These are phyloP conservation scores for Vesta saturnalis DNA, from an alignment of 2,888 invertebrate species.

Conservation along the genomic window DNA sequence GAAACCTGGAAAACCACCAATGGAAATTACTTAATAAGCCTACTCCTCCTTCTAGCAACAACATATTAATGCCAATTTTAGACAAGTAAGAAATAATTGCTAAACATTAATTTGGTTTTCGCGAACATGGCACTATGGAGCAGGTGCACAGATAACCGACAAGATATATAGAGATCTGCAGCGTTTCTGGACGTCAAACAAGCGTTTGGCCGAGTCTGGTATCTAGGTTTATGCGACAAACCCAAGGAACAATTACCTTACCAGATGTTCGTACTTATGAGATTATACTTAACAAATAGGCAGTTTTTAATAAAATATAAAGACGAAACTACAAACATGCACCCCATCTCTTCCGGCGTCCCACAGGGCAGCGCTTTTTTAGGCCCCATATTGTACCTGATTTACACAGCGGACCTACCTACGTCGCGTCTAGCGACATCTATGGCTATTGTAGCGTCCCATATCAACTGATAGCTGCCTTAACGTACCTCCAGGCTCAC, in stretches of 20 bases:
- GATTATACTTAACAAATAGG: neutral
- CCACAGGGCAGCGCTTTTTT: neutral
- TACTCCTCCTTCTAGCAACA: neutral
- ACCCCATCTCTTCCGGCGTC: too few species aligned
- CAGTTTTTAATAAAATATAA: too few species aligned
- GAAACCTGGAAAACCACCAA: conserved; percentile 6
- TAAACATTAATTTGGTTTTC: too few species aligned
- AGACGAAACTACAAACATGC: too few species aligned
- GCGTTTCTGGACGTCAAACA: neutral
- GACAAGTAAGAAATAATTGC: too few species aligned
- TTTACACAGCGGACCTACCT: too few species aligned
- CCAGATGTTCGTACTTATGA: neutral
- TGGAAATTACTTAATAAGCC: neutral
- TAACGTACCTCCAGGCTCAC: neutral
- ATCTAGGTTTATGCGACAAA: neutral
- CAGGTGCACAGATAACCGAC: too few species aligned
- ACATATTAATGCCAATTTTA: neutral
- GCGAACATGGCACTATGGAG: too few species aligned
- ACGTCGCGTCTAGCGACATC: neutral
- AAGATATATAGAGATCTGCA: neutral
- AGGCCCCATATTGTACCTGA: neutral
- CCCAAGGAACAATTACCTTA: neutral
- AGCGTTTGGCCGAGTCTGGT: neutral
- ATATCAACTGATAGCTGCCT: conserved; percentile 23
- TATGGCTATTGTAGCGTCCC: neutral